Evolutionary conservation across 2,113 vertebrate genomes (phyloP).

Genomic region (Centropus unirufus): DNA sequence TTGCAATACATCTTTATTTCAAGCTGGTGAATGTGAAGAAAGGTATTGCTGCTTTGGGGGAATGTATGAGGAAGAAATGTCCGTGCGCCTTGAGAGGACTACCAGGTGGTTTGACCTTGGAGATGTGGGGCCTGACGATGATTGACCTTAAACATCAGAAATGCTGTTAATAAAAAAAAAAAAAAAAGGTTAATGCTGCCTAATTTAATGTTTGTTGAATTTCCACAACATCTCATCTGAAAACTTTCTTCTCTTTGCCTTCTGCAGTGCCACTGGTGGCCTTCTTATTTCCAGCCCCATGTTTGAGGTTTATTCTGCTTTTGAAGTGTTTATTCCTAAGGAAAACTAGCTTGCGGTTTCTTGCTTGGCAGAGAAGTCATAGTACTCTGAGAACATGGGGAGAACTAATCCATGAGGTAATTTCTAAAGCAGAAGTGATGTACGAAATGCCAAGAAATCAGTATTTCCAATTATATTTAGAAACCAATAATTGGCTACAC

Average conservation of each 20-base stretch:
- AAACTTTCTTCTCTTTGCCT: background rate
- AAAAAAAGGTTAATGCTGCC: background rate
- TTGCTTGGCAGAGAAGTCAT: background rate
- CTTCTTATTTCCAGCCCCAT: background rate
- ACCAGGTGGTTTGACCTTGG: background rate
- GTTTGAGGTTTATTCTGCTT: background rate
- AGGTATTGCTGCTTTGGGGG: background rate
- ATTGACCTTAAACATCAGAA: slow-evolving; percentile 4
- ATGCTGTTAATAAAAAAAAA: slow-evolving; percentile 4
- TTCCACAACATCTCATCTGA: background rate
- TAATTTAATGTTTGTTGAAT: background rate
- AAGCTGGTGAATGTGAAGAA: slow-evolving; percentile 8
- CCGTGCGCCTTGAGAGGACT: background rate
- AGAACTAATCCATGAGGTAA: background rate
- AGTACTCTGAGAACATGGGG: background rate
- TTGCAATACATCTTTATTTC: background rate
- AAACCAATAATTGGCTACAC: background rate
- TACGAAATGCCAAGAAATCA: background rate
- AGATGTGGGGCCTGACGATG: background rate
- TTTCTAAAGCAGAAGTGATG: background rate
- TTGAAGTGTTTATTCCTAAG: background rate
- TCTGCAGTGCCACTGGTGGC: background rate
- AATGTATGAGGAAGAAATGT: background rate
- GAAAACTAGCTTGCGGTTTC: background rate
- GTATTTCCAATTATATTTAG: background rate